A percentile compares a stretch with the other conserved stretches of the same genome.
phyloP scores from a whole-genome alignment of 37 sponge, comb jelly and placozoan genomes.

The Petrosia ficiformis region DNA sequence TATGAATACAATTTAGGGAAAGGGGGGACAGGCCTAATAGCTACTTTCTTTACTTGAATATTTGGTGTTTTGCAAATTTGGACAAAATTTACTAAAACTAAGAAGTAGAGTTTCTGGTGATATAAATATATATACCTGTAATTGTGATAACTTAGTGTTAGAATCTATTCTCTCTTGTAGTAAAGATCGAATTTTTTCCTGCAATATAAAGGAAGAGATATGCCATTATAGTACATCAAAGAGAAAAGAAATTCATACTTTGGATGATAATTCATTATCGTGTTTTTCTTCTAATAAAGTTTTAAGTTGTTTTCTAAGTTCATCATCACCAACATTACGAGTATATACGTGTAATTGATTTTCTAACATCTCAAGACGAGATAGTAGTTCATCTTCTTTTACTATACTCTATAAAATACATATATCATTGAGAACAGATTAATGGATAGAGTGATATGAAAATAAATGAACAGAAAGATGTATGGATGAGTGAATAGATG shows the following conservation, averaged over 20 bases:
- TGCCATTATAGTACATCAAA: neutral
- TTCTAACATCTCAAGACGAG: slow-evolving; percentile 92
- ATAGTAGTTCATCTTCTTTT: slow-evolving; percentile 93
- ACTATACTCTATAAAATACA: slow-evolving; percentile 59
- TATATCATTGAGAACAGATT: neutral
- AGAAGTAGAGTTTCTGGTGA: neutral
- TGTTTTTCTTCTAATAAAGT: slow-evolving; percentile 64
- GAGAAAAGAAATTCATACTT: slow-evolving; percentile 25
- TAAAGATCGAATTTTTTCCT: slow-evolving; percentile 43
- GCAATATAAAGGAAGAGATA: neutral
- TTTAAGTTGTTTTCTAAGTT: slow-evolving; percentile 49
- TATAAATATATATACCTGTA: slow-evolving; percentile 21
- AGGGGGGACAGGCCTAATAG: neutral
- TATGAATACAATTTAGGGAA: neutral
- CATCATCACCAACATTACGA: slow-evolving; percentile 52
- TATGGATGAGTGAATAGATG: no score
- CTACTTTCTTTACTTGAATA: no score
- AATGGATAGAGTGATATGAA: neutral
- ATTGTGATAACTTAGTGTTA: slow-evolving; percentile 39
- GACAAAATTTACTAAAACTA: neutral
- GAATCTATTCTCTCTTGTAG: slow-evolving; percentile 68
- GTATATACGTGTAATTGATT: slow-evolving; percentile 85
- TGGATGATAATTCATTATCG: slow-evolving; percentile 37
- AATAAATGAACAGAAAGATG: no score
- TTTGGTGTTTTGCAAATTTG: no score